Conservation (phyloP, 2,888 invertebrate genomes). For the Dendrolimus pini region DNA sequence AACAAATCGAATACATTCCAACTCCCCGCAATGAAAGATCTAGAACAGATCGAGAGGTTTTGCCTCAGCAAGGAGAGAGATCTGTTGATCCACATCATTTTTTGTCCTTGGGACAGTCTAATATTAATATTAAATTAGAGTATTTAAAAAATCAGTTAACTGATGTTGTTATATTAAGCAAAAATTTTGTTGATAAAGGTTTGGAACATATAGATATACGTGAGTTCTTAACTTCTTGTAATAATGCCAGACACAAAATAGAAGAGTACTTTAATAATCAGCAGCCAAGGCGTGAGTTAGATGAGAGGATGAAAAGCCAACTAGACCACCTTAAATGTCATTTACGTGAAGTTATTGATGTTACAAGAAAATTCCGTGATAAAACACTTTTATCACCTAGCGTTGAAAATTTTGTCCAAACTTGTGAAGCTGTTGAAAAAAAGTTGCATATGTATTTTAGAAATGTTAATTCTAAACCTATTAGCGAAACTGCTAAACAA, state of each 20-base stretch:
- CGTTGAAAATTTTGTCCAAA: slow-evolving; percentile 20
- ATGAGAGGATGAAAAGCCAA: slow-evolving; percentile 12
- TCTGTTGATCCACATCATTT: not conserved
- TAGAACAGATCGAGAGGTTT: too few species aligned
- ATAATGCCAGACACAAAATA: slow-evolving; percentile 18
- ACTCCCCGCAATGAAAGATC: too few species aligned
- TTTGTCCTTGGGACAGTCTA: not conserved
- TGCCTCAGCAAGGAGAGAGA: too few species aligned
- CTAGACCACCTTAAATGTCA: slow-evolving; percentile 21
- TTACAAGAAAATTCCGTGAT: slow-evolving; percentile 18
- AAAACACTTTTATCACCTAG: slow-evolving; percentile 16
- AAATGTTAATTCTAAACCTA: slow-evolving; percentile 3
- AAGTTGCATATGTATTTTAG: slow-evolving; percentile 15
- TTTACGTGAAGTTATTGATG: slow-evolving; percentile 19
- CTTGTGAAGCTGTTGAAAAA: slow-evolving; percentile 19
- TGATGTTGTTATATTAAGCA: slow-evolving; percentile 21
- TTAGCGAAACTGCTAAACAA: slow-evolving; percentile 7
- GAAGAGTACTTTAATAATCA: slow-evolving; percentile 14
- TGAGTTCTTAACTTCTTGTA: slow-evolving; percentile 22
- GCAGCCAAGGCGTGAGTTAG: slow-evolving; percentile 1
- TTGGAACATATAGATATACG: slow-evolving; percentile 15
- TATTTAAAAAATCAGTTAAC: slow-evolving; percentile 19
- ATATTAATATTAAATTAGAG: slow-evolving; percentile 12
- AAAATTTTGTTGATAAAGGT: slow-evolving; percentile 19
- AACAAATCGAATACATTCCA: too few species aligned